Conservation (phyloP, 2,113 vertebrate species). For the Peucedramus taeniatus region DNA sequence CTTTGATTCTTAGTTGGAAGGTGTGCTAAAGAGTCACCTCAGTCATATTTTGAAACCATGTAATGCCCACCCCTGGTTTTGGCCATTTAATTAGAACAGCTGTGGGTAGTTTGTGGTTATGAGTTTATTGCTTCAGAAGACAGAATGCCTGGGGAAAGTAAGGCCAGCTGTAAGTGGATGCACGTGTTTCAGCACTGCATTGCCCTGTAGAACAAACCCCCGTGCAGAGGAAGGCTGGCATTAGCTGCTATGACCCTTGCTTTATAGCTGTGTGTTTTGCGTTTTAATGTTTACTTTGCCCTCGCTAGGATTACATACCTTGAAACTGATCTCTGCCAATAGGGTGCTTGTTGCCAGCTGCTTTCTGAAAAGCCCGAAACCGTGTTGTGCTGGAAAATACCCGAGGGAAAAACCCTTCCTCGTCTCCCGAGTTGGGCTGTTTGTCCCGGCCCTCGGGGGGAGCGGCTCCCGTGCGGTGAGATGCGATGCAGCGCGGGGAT, state of each 20-base stretch:
- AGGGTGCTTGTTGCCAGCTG: neutral
- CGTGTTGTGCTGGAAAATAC: neutral
- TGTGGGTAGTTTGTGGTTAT: neutral
- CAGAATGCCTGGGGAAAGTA: neutral
- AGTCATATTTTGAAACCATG: fast-evolving
- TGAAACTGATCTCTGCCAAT: neutral
- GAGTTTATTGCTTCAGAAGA: neutral
- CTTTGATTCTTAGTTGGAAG: neutral
- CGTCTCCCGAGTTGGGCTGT: fast-evolving
- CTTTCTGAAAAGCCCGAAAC: neutral
- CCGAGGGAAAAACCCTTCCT: neutral
- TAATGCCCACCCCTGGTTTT: neutral
- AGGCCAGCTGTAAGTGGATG: neutral
- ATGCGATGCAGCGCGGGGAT: too few species aligned
- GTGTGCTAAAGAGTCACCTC: neutral
- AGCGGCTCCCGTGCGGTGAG: neutral
- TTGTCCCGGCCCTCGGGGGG: neutral
- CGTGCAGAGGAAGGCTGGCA: neutral
- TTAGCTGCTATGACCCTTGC: neutral
- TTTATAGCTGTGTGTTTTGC: neutral
- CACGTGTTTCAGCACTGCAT: fast-evolving
- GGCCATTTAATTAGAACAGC: neutral
- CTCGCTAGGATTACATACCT: neutral
- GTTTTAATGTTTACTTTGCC: neutral
- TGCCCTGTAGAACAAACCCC: neutral